Evolutionary conservation across 2,797 vertebrate species (phyloP), one percentile per base, ranked within the genome.

Genomic region (Xiphorhynchus erythropygius): DNA sequence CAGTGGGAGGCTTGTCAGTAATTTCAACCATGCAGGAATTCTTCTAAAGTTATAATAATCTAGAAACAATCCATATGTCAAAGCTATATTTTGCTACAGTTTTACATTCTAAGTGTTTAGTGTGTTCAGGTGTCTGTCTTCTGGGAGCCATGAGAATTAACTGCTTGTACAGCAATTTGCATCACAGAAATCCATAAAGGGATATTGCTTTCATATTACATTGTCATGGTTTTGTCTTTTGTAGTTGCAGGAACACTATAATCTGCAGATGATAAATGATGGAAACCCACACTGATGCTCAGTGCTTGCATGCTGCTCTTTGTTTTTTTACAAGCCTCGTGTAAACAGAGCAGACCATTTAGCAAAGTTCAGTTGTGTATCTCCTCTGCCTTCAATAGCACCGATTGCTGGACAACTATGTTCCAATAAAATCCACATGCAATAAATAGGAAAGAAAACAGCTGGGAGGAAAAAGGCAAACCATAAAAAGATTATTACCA

Each of bases 391-490:
- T 94, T 96, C 90, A 96, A 93, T 92, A 93, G 76, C 65, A 74
- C 65, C 0, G 3, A 76, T n/a, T 77, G 88, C 56, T 92, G 84
- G 69, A 81, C 42, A 80, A 50, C 47, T 63, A 60, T 35, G 37
- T 42, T 73, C 55, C 71, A 76, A 44, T 82, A 85, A 93, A 97
- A 93, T 22, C 0, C 37, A 59, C 0, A 5, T 84, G 59, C 56
- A 93, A 79, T 95, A 95, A 96, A 92, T 53, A 84, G 15, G 89
- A 97, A 77, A 84, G 55, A 73, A 93, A 94, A 75, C 94, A 96
- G 39, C 89, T 96, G 89, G 22, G 15, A 69, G 15, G 18, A 35
- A 86, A 86, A 90, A 84, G 28, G 19, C 70, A 76, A 69, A 56
- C 11, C 47, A 64, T 76, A 93, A 84, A 86, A 91, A 71, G 10